Evolutionary conservation across 2,113 vertebrate genomes (phyloP).

Genomic region (Pseudorectes ferrugineus): DNA sequence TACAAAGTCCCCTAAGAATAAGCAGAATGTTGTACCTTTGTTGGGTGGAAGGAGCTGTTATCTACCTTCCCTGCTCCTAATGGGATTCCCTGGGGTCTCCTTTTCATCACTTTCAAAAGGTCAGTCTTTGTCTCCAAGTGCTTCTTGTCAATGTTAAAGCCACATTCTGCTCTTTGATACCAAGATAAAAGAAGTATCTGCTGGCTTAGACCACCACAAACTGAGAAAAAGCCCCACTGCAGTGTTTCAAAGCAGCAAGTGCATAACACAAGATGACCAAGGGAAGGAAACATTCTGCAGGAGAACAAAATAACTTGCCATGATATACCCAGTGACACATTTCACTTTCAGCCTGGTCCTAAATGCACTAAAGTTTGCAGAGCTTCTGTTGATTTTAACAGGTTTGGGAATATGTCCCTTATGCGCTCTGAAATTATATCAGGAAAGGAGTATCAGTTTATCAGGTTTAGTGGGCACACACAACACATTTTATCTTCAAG

Average conservation of each 20-base stretch:
- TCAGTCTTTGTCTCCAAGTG: not conserved
- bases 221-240: not conserved
- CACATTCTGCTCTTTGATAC: not conserved
- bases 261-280: not conserved
- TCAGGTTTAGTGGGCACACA: not conserved
- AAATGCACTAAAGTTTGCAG: not conserved
- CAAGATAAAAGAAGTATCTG: not conserved
- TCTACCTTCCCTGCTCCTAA: not conserved
- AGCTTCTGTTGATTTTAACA: not conserved
- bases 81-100: constrained; percentile 5
- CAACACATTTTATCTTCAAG: not conserved
- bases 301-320: not conserved
- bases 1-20: not conserved
- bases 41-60: not conserved
- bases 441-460: not conserved
- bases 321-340: not conserved
- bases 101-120: constrained; percentile 34
- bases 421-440: not conserved
- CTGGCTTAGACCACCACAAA: not conserved
- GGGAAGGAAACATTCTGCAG: not conserved
- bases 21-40: not conserved
- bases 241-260: not conserved
- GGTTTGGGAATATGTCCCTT: not conserved
- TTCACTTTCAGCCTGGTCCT: not conserved
- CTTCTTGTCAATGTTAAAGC: not conserved